Conservation (phyloP, 2,113 vertebrate species). For the Pomatostomus ruficeps region DNA sequence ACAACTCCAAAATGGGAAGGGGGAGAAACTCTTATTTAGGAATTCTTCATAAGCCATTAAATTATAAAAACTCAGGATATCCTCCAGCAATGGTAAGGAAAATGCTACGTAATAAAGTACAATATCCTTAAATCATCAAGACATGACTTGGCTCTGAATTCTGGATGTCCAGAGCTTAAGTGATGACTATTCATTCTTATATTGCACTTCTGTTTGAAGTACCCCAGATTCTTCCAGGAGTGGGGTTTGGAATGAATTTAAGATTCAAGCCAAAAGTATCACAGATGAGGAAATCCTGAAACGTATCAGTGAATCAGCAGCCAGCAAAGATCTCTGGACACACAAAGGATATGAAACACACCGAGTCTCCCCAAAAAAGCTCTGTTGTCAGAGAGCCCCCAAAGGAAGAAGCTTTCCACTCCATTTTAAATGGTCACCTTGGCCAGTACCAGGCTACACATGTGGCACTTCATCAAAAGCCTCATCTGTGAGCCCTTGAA, state of each 20-base stretch:
- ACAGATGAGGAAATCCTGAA: not conserved
- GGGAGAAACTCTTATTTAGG: not conserved
- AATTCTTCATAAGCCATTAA: not conserved
- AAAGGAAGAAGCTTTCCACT: not conserved
- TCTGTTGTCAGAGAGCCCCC: not conserved
- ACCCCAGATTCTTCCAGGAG: not conserved
- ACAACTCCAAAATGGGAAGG: not conserved
- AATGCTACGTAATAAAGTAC: not conserved
- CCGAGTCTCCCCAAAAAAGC: not conserved
- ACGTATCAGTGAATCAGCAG: not conserved
- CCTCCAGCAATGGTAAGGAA: not conserved
- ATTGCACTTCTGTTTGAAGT: not conserved
- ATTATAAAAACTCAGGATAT: not conserved
- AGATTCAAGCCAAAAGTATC: not conserved
- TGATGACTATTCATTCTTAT: not conserved
- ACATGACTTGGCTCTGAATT: not conserved
- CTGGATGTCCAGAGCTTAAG: not conserved
- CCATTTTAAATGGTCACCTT: not conserved
- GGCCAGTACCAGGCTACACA: not conserved
- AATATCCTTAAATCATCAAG: not conserved
- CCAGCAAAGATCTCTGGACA: not conserved
- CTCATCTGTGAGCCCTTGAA: not conserved
- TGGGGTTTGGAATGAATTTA: not conserved
- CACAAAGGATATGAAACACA: fast-evolving
- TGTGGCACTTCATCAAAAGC: not conserved